phyloP scores from a whole-genome alignment of 1,140 invertebrate species.

The Tenebrio molitor region DNA sequence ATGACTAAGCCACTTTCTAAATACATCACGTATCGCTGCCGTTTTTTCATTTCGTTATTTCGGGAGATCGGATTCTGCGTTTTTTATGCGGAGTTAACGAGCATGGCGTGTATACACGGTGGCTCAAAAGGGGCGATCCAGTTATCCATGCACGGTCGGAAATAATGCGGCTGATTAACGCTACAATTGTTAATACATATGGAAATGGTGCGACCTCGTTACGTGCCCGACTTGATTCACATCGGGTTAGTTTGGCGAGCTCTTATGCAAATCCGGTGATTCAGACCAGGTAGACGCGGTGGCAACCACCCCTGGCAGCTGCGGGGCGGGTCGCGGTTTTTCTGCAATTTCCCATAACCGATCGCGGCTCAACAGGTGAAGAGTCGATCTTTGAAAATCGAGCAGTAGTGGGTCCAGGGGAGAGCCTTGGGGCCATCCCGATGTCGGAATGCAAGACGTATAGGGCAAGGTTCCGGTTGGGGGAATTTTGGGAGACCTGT shows the following conservation, averaged over 20 bases:
- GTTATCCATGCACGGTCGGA: constrained; percentile 39
- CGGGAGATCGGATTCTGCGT: constrained; percentile 31
- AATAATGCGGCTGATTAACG: constrained; percentile 49
- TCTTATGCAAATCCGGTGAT: constrained; percentile 34
- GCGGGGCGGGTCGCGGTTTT: no score
- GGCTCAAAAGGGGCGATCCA: constrained; percentile 13
- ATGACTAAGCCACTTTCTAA: constrained; percentile 46
- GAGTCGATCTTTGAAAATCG: no score
- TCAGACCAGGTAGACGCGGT: no score
- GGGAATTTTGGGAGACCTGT: no score
- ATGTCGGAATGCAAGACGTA: no score
- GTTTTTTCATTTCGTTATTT: constrained; percentile 32
- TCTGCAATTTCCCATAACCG: no score
- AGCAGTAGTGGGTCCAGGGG: no score
- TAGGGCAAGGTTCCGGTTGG: no score
- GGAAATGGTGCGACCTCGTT: constrained; percentile 34
- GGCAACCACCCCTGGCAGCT: constrained; percentile 14
- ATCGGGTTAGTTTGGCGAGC: constrained; percentile 6
- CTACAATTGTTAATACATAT: constrained; percentile 41
- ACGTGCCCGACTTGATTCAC: background rate
- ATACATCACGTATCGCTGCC: constrained; percentile 33
- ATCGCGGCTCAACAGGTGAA: no score
- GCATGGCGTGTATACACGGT: constrained; percentile 10
- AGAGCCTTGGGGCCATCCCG: no score
- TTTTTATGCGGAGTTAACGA: constrained; percentile 29